Evolutionary conservation across 1,140 invertebrate species (phyloP).

Genomic region (Pachypsylla venusta): DNA sequence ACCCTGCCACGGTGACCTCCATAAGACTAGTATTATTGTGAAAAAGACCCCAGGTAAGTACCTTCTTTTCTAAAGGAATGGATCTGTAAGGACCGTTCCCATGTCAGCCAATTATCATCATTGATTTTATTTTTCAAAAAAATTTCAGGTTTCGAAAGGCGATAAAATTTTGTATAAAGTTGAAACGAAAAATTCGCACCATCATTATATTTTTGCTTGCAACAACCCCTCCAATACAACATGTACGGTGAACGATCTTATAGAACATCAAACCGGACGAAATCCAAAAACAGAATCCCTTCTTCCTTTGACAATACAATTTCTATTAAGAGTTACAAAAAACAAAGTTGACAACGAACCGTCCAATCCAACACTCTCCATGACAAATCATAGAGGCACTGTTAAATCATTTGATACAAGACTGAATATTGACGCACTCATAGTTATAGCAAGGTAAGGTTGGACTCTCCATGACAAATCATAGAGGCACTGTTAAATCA

Average conservation of each 20-base stretch:
- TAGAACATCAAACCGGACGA: not conserved
- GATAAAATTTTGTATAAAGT: not conserved
- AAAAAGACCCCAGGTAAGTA: too few relatives aligned
- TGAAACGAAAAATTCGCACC: not conserved
- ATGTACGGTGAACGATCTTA: not conserved
- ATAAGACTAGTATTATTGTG: too few relatives aligned
- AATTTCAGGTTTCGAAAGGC: conserved; percentile 5
- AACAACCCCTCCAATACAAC: not conserved
- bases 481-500: not conserved
- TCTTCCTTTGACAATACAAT: not conserved
- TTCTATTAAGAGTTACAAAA: not conserved
- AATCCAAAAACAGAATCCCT: not conserved
- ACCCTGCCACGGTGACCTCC: too few relatives aligned
- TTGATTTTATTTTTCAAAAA: too few relatives aligned
- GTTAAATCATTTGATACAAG: conserved; percentile 3
- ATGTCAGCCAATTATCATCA: too few relatives aligned
- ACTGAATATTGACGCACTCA: not conserved
- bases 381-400: not conserved
- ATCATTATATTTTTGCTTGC: conserved; percentile 1
- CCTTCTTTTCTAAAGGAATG: too few relatives aligned
- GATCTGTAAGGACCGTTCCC: too few relatives aligned
- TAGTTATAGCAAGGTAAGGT: not conserved
- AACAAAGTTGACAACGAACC: conserved; percentile 5
- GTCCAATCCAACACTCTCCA: not conserved
- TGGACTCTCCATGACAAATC: not conserved